Evolutionary conservation across 2,797 vertebrate species (phyloP), one percentile per base, ranked within the genome.

Genomic region (Liasis olivaceus): DNA sequence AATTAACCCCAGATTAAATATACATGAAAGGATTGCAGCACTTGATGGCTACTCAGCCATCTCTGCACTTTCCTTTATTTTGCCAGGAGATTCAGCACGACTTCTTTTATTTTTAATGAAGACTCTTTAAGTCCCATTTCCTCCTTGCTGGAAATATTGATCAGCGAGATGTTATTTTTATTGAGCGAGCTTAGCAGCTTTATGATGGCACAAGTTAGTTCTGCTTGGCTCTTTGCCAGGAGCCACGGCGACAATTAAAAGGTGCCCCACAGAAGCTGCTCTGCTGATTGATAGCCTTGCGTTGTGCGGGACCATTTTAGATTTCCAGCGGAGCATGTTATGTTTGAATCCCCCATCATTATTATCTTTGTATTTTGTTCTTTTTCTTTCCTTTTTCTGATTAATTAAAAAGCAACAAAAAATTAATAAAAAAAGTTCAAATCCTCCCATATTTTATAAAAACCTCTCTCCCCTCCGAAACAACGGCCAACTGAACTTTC

Each of bases 81-180:
- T 31, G 59, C 42, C 62, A 20, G 63, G 13, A 1, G 14, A 24
- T 88, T 69, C 87, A 90, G 85, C 13, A 36, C 1, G 20, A 56
- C 72, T 47, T 81, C 72, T 81, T 81, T 24, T 47, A 81, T 81
- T 81, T 56, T 66, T 91, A 28, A 72, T 64, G 60, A 86, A 66
- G 51, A 91, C 28, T 60, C 24, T 28, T 42, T 62, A 90, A 84
- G 8, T 66, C 85, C 81, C 60, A 66, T 66, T 91, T 85, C 62
- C 81, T 64, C 24, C 90, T 85, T 85, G 85, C 81, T 63, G 64
- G 81, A 85, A 85, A 56, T 85, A 91, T 86, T 36, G 81, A 91
- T 86, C 47, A 36, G 81, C 4, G 5, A 66, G 90, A 91, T 64
- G 60, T 64, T 85, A 66, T 91, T 85, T 85, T 85, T 91, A 85